Evolutionary conservation across 2,113 vertebrate species (phyloP).

Genomic region (Paramisgurnus dabryanus): DNA sequence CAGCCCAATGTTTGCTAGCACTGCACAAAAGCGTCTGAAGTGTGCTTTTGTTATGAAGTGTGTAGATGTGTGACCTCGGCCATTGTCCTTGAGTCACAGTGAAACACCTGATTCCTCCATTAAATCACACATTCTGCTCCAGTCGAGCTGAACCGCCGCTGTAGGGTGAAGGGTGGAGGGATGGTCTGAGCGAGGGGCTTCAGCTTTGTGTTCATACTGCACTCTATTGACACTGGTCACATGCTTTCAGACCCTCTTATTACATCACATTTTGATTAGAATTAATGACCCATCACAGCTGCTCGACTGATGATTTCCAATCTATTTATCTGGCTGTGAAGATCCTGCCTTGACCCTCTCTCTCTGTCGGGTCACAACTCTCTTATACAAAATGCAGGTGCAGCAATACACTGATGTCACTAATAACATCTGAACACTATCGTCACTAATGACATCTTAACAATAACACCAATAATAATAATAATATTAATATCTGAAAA

Average conservation of each 20-base stretch:
- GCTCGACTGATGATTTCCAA: conserved; percentile 92
- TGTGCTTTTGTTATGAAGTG: conserved; percentile 46
- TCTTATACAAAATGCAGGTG: background rate
- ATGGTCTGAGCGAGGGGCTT: conserved; percentile 56
- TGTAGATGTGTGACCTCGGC: conserved; percentile 69
- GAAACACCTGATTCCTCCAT: conserved; percentile 91
- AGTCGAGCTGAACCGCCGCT: conserved; percentile 96
- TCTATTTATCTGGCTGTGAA: conserved; percentile 90
- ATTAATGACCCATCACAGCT: conserved; percentile 94
- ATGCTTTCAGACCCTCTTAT: conserved; percentile 84
- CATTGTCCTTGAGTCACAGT: conserved; percentile 89
- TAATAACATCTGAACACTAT: no score
- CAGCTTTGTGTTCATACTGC: conserved; percentile 65
- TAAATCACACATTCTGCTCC: conserved; percentile 94
- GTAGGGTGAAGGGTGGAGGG: conserved; percentile 80
- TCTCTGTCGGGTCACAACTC: conserved; percentile 84
- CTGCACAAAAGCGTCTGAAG: conserved; percentile 64
- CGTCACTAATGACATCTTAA: no score
- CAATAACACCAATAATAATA: no score
- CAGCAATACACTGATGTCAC: background rate
- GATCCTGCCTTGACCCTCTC: conserved; percentile 74
- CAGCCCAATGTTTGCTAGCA: conserved; percentile 66
- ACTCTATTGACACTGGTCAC: conserved; percentile 86
- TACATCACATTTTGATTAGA: conserved; percentile 96
- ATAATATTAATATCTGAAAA: no score